Percentiles rank a stretch among this genome's conserved stretches.
These are phyloP conservation scores for Lophura nycthemera DNA, from an alignment of 2,113 vertebrate genomes.

Conservation along the genomic window DNA sequence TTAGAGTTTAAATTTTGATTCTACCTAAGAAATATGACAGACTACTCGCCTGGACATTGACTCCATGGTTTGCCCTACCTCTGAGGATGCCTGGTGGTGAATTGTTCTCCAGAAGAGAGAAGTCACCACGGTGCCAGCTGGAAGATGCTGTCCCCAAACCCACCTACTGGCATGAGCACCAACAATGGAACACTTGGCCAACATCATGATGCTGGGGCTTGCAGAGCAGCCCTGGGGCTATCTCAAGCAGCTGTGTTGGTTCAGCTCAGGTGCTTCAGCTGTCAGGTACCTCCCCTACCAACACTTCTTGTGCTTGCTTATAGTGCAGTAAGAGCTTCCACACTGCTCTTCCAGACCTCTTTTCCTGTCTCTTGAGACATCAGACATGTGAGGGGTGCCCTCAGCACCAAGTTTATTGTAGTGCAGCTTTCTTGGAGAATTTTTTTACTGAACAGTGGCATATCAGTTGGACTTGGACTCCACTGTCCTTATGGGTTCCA, in stretches of 20 bases:
- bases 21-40: not conserved
- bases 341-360: not conserved
- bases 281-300: not conserved
- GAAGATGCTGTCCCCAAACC: not conserved
- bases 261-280: rapidly evolving
- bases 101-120: not conserved
- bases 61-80: not conserved
- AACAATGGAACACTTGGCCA: rapidly evolving
- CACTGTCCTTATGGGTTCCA: too few species aligned
- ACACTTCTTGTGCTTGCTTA: not conserved
- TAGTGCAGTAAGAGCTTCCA: not conserved
- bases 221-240: too few species aligned
- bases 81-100: not conserved
- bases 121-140: not conserved
- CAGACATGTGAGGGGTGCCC: not conserved
- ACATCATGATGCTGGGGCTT: too few species aligned
- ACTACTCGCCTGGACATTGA: not conserved
- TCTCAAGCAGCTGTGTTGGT: rapidly evolving
- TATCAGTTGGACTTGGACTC: too few species aligned
- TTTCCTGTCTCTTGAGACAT: not conserved
- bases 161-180: not conserved
- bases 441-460: not conserved
- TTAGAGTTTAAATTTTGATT: not conserved
- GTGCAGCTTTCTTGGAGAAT: not conserved
- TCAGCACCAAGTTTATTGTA: not conserved